Conservation (phyloP, 2,113 vertebrate species). For the Stigmatopora argus region DNA sequence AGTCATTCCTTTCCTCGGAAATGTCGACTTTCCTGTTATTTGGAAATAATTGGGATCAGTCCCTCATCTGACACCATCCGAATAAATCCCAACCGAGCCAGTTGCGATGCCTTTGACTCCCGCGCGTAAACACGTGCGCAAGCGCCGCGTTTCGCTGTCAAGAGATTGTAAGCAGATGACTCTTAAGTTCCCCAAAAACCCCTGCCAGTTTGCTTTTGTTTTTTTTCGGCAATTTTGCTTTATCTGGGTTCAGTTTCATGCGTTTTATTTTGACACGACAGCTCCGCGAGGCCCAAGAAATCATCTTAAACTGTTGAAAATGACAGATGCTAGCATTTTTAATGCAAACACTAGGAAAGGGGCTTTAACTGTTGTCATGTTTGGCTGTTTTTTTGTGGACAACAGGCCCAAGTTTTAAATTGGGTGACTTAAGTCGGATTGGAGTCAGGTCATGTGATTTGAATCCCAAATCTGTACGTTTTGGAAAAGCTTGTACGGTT, state of each 20-base stretch:
- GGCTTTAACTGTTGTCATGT: no score
- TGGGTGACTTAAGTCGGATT: no score
- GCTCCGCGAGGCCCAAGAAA: no score
- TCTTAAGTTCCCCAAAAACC: conserved; percentile 3
- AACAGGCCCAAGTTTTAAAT: no score
- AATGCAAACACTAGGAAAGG: no score
- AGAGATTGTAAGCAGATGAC: conserved; percentile 16
- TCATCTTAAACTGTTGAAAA: no score
- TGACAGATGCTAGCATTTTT: no score
- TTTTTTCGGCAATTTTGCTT: conserved; percentile 8
- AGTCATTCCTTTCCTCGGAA: neutral
- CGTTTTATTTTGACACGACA: neutral
- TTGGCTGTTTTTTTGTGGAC: no score
- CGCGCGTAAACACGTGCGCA: conserved; percentile 21
- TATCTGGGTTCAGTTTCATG: neutral
- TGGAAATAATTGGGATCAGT: conserved; percentile 9
- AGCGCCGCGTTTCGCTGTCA: conserved; percentile 9
- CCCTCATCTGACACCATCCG: neutral
- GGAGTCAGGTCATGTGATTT: no score
- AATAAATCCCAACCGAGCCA: neutral
- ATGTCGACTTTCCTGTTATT: neutral
- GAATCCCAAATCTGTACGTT: no score
- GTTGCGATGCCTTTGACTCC: conserved; percentile 14
- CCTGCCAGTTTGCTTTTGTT: conserved; percentile 17
- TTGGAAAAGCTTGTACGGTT: no score